Percentiles rank a stretch among this genome's conserved stretches.
Evolutionary conservation across 2,113 vertebrate species (phyloP).

Genomic region (Platanista minor): DNA sequence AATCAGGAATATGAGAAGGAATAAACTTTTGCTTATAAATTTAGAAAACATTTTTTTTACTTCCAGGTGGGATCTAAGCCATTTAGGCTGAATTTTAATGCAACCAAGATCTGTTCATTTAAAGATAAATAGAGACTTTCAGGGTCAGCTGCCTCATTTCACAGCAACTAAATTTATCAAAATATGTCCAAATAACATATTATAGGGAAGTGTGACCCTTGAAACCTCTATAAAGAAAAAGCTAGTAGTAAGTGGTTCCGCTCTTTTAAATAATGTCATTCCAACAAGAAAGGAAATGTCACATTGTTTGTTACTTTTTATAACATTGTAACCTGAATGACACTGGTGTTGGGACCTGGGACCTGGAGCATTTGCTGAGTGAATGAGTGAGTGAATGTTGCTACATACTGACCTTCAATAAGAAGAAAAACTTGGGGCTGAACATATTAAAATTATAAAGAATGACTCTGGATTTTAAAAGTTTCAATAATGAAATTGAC

Average conservation of each 20-base stretch:
- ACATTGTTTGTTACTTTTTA: constrained; percentile 58
- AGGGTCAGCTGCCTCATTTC: constrained; percentile 39
- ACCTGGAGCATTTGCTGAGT: constrained; percentile 41
- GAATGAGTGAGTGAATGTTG: constrained; percentile 53
- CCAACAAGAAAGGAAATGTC: constrained; percentile 67
- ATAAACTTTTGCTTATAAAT: background rate
- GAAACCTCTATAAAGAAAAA: constrained; percentile 41
- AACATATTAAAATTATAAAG: constrained; percentile 56
- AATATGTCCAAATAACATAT: constrained; percentile 59
- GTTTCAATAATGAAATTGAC: constrained; percentile 72
- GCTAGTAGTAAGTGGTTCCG: constrained; percentile 49
- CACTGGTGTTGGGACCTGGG: background rate
- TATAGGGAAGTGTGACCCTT: constrained; percentile 40
- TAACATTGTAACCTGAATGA: constrained; percentile 43
- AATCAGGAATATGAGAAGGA: background rate
- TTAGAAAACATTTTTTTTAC: constrained; percentile 20
- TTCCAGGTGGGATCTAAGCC: background rate
- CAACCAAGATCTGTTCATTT: background rate
- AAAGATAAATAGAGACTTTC: constrained; percentile 13
- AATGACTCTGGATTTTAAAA: constrained; percentile 63
- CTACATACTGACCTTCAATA: constrained; percentile 49
- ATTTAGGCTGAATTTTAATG: constrained; percentile 30
- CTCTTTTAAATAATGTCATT: constrained; percentile 64
- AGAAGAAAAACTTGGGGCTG: constrained; percentile 1
- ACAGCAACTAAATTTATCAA: constrained; percentile 56